Evolutionary conservation across 2,888 invertebrate species (phyloP), one percentile per base, ranked within the genome.

Genomic region (Drosophila emarginata): DNA sequence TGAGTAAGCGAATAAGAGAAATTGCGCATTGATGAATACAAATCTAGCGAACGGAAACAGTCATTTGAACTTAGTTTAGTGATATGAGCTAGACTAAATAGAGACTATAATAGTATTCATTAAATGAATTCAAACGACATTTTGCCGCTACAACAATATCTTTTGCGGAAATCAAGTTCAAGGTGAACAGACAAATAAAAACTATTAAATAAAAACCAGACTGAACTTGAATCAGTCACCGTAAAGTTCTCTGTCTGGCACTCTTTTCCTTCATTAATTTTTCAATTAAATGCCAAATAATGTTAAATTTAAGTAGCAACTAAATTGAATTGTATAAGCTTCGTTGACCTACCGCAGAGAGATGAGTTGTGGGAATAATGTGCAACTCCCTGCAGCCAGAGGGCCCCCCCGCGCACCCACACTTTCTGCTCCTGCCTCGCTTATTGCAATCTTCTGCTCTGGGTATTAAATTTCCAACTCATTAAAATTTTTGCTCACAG

Each of bases 401-500:
- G n/a, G n/a, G n/a, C n/a, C n/a, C n/a, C n/a, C n/a, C n/a, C n/a
- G n/a, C 14, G 7, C 15, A 12, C 15, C 26, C 26, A 26, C 28
- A 32, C 23, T 21, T 9, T 4, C 12, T 14, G 21, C 18, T 50
- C 11, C 26, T 23, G 45, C 56, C 12, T 56, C 50, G 64, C 64
- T 28, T 68, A 52, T 57, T 36, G 79, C 78, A 76, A 80, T 80
- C 78, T 78, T 80, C 78, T 66, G 69, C 67, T 73, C 50, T 52
- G 65, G 72, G 72, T 87, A 88, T 85, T 88, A 86, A 86, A 88
- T 85, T 88, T 88, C 87, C 88, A 85, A 83, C 87, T 85, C 85
- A 85, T 85, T 85, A 88, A 83, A 88, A 85, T 88, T 79, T 83
- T 88, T 76, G 18, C 45, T 45, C 79, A 74, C 87, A 74, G 76